Evolutionary conservation across 2,888 invertebrate genomes (phyloP), one percentile per base, ranked within the genome.

Genomic region (Melanophora roralis): DNA sequence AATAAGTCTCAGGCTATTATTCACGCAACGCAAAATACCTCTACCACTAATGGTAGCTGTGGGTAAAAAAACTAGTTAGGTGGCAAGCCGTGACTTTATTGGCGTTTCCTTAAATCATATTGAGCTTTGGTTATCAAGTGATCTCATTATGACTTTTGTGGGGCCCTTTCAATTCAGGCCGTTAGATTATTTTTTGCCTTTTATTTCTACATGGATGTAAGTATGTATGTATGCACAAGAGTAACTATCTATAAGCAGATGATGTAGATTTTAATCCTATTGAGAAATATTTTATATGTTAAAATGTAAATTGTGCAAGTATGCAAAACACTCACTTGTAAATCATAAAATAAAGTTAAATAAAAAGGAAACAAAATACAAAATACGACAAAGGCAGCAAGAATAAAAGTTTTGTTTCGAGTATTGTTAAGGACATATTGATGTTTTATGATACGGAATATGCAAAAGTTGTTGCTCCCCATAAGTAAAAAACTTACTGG

Each of bases 341-440:
- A 72, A 53, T 27, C 43, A 36, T 55, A 64, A 64, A 72, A 40
- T 60, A 64, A 72, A 72, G 62, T 64, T 71, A 36, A 14, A n/a
- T n/a, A 47, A 16, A 62, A 55, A 34, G 60, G 6, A 43, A 0
- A 34, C 34, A 57, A 23, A 32, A n/a, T 36, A 53, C n/a, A 19
- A 51, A 64, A 3, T 19, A 36, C 38, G 36, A 72, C 7, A 45
- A 55, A 23, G 4, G 45, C 1, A n/a, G 64, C n/a, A 64, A 64
- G 36, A 47, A 47, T 27, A 23, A 51, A 16, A 47, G 65, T 75
- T 71, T 65, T 71, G 53, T 79, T 75, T 71, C 69, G 16, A 79
- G 65, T 67, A 65, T 68, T 79, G 71, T 71, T 75, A 71, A 79
- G 69, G 79, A 79, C 79, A 79, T 75, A 79, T 79, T 79, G 79